Conservation (phyloP, 2,888 invertebrate genomes). For the Harpalus rufipes region DNA sequence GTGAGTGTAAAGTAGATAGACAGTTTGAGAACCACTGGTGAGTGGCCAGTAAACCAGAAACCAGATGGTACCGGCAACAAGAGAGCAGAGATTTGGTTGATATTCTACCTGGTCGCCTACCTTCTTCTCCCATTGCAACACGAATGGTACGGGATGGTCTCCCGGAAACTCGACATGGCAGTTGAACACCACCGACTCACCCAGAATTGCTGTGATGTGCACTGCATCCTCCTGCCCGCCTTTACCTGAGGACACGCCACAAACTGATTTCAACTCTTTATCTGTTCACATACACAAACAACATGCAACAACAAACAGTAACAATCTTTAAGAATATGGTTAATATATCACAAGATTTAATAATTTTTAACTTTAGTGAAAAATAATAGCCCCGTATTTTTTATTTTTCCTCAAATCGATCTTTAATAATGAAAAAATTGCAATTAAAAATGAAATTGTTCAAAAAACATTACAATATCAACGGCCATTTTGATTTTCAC, state of each 20-base stretch:
- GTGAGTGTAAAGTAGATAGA: constrained; percentile 24
- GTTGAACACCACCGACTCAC: constrained; percentile 98
- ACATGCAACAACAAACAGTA: background rate
- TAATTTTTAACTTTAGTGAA: no score
- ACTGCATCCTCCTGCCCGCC: constrained; percentile 87
- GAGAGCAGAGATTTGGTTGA: constrained; percentile 79
- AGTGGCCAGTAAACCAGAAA: constrained; percentile 4
- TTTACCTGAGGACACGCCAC: constrained; percentile 57
- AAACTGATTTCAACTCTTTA: constrained; percentile 48
- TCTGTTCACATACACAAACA: constrained; percentile 6
- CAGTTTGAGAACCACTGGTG: constrained; percentile 27
- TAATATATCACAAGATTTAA: no score
- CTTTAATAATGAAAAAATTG: no score
- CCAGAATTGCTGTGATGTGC: constrained; percentile 97
- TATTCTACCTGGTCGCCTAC: constrained; percentile 97
- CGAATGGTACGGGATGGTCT: constrained; percentile 97
- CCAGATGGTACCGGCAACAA: constrained; percentile 69
- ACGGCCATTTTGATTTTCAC: no score
- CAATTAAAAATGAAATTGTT: no score
- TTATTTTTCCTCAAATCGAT: no score
- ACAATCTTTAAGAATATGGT: no score
- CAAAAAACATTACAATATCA: no score
- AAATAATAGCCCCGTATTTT: no score
- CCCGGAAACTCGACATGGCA: constrained; percentile 98
- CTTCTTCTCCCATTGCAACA: constrained; percentile 99